Evolutionary conservation across 2,888 invertebrate genomes (phyloP).

Genomic region (Thalpophila matura): DNA sequence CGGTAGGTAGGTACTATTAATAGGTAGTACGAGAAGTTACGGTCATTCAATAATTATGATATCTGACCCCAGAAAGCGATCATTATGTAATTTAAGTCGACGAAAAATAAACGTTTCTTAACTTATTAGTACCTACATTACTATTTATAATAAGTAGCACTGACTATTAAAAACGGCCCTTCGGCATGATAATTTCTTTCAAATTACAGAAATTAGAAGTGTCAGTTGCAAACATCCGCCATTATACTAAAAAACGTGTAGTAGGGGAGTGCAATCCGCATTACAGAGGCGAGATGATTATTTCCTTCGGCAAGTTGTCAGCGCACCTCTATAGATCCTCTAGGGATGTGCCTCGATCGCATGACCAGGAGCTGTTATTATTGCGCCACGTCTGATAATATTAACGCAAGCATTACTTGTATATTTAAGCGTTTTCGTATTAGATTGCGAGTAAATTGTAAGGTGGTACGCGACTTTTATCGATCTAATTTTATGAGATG

Average conservation of each 20-base stretch:
- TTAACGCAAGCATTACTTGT: conserved; percentile 54
- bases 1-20: too few species aligned
- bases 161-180: too few species aligned
- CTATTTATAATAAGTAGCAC: too few species aligned
- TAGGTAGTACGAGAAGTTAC: conserved; percentile 14
- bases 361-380: conserved; percentile 64
- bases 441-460: conserved; percentile 44
- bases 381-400: conserved; percentile 50
- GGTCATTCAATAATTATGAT: conserved; percentile 30
- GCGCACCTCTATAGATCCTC: conserved; percentile 27
- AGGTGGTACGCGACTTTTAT: conserved; percentile 34
- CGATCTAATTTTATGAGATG: conserved; percentile 19
- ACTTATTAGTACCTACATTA: background rate
- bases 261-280: conserved; percentile 38
- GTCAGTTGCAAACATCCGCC: background rate
- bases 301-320: conserved; percentile 57
- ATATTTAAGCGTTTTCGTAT: conserved; percentile 53
- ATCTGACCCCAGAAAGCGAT: conserved; percentile 10
- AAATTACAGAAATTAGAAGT: background rate
- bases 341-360: conserved; percentile 45
- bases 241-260: conserved; percentile 26
- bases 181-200: background rate
- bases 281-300: conserved; percentile 56
- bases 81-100: conserved; percentile 40
- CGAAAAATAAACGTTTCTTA: background rate